Conservation (phyloP, 2,113 vertebrate species). For the Mixornis gularis region DNA sequence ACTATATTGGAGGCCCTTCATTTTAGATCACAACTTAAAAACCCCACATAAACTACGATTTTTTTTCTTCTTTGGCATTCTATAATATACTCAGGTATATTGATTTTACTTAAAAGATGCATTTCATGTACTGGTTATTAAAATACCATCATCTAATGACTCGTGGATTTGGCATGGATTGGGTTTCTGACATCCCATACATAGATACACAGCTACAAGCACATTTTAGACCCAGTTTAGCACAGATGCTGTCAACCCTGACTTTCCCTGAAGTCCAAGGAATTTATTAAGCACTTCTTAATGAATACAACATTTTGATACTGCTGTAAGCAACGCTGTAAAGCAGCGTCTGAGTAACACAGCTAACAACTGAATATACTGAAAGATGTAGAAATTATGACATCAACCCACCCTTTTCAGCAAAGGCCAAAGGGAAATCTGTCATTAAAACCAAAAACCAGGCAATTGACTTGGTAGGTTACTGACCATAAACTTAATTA, state of each 20-base stretch:
- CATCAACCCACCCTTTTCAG: neutral
- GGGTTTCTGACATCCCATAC: neutral
- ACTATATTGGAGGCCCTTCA: neutral
- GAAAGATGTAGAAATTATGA: neutral
- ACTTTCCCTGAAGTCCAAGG: neutral
- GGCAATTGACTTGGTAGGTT: neutral
- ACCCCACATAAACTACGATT: rapidly evolving
- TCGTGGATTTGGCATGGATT: neutral
- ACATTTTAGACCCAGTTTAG: neutral
- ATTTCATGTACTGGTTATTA: neutral
- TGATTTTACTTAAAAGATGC: neutral
- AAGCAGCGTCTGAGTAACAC: neutral
- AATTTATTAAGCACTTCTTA: neutral
- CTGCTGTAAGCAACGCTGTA: rapidly evolving
- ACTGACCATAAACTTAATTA: neutral
- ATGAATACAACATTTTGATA: neutral
- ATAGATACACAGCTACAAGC: rapidly evolving
- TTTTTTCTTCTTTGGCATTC: neutral
- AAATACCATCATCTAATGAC: neutral
- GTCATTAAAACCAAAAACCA: neutral
- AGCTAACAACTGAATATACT: neutral
- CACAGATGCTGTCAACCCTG: neutral
- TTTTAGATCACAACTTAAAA: neutral
- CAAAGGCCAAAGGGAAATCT: neutral
- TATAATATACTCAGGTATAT: neutral